Conservation (phyloP, 2,797 vertebrate genomes). For the Propithecus perrieri region DNA sequence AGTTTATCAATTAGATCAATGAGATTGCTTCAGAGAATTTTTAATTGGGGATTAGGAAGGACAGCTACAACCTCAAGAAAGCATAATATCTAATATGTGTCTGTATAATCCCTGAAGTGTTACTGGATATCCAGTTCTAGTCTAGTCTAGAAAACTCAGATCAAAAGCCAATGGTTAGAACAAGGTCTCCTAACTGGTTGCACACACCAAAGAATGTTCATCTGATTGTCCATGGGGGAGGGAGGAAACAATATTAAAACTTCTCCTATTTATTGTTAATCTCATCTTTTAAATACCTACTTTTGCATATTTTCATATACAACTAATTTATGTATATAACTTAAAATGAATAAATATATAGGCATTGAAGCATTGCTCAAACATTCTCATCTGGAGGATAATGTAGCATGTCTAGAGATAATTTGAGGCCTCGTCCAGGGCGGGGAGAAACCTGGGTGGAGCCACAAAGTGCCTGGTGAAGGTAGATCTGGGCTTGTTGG, state of each 20-base stretch:
- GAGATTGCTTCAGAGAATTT: background rate
- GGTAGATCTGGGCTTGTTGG: background rate
- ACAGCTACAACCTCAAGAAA: background rate
- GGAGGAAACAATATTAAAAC: background rate
- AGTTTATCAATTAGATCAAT: background rate
- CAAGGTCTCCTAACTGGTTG: background rate
- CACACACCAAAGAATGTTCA: background rate
- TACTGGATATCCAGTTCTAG: background rate
- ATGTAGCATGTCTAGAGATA: background rate
- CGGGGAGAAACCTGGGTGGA: background rate
- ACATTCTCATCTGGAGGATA: background rate
- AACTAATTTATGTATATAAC: background rate
- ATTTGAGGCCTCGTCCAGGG: background rate
- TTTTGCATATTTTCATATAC: background rate
- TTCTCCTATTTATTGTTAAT: background rate
- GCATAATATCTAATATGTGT: background rate
- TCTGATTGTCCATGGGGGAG: background rate
- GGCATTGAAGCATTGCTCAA: background rate
- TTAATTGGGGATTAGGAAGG: background rate
- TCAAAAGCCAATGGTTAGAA: background rate
- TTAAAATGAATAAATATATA: background rate
- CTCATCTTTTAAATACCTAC: background rate
- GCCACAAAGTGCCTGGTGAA: background rate
- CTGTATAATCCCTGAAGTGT: background rate
- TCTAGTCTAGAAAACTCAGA: background rate